These are phyloP conservation scores for Chalcis sispes DNA, from an alignment of 2,888 invertebrate genomes.

Conservation along the genomic window DNA sequence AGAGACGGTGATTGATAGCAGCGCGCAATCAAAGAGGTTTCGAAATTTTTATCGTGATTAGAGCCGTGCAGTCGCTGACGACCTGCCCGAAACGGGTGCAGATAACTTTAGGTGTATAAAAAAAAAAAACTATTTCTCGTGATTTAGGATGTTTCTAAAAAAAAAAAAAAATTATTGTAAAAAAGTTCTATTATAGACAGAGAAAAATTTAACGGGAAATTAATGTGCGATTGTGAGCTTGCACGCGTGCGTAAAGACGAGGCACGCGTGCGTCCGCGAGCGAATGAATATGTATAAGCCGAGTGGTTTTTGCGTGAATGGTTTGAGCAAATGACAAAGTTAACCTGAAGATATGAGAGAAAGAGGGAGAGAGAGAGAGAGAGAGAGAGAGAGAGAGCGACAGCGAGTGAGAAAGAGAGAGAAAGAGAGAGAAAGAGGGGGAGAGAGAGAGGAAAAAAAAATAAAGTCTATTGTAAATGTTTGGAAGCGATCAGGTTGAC, in stretches of 20 bases:
- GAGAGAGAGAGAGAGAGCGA: conserved; percentile 41
- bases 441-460: conserved; percentile 44
- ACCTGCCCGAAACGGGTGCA: conserved; percentile 73
- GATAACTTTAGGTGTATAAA: conserved; percentile 74
- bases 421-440: conserved; percentile 26
- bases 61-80: conserved; percentile 68
- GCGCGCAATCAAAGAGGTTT: conserved; percentile 6
- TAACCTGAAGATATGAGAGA: conserved; percentile 19
- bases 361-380: conserved; percentile 23
- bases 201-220: conserved; percentile 57
- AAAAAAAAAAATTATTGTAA: conserved; percentile 71
- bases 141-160: conserved; percentile 59
- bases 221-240: conserved; percentile 17
- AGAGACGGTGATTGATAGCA: conserved; percentile 19
- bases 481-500: conserved; percentile 48
- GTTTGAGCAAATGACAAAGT: conserved; percentile 13
- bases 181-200: conserved; percentile 68
- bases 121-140: conserved; percentile 65
- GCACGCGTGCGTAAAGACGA: conserved; percentile 1
- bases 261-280: neutral
- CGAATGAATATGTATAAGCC: neutral
- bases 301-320: neutral
- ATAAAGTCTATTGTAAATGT: conserved; percentile 58
- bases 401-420: neutral
- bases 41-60: conserved; percentile 14